These are phyloP conservation scores for Siniperca scherzeri DNA, from an alignment of 2,797 vertebrate genomes.

Conservation along the genomic window DNA sequence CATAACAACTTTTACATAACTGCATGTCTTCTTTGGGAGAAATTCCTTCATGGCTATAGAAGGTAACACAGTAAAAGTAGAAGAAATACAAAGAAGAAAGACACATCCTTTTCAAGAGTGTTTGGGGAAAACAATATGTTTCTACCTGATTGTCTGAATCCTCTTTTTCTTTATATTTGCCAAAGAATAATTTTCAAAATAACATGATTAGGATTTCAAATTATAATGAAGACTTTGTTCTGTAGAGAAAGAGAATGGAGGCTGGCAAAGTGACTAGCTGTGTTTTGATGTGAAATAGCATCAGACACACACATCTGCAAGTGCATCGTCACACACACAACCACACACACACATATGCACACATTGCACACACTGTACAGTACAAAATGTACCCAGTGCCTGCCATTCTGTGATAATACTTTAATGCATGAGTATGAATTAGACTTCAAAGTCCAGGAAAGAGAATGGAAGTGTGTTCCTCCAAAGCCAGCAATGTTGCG, in stretches of 20 bases:
- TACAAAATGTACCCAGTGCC: slow-evolving; percentile 48
- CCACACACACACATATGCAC: slow-evolving; percentile 1
- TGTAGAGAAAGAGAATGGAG: slow-evolving; percentile 39
- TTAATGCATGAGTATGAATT: slow-evolving; percentile 89
- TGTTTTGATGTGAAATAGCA: slow-evolving; percentile 70
- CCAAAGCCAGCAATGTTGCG: slow-evolving; percentile 47
- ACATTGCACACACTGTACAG: slow-evolving; percentile 6
- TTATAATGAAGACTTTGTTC: slow-evolving; percentile 75
- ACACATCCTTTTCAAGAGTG: slow-evolving; percentile 37
- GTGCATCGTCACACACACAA: slow-evolving; percentile 14
- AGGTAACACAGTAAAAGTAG: slow-evolving; percentile 19
- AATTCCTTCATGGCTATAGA: neutral
- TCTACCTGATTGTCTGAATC: slow-evolving; percentile 61
- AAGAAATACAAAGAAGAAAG: slow-evolving; percentile 40
- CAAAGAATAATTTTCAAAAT: slow-evolving; percentile 69
- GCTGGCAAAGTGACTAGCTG: slow-evolving; percentile 56
- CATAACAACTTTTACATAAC: slow-evolving; percentile 2
- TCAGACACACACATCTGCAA: slow-evolving; percentile 50
- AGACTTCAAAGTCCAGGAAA: slow-evolving; percentile 86
- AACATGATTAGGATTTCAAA: slow-evolving; percentile 70
- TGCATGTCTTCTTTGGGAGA: slow-evolving; percentile 5
- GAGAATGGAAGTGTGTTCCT: slow-evolving; percentile 76
- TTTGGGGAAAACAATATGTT: slow-evolving; percentile 57
- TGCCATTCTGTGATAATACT: slow-evolving; percentile 86
- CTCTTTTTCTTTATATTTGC: slow-evolving; percentile 54